phyloP scores from a whole-genome alignment of 2,113 vertebrate genomes.

The Tupaia tana region DNA sequence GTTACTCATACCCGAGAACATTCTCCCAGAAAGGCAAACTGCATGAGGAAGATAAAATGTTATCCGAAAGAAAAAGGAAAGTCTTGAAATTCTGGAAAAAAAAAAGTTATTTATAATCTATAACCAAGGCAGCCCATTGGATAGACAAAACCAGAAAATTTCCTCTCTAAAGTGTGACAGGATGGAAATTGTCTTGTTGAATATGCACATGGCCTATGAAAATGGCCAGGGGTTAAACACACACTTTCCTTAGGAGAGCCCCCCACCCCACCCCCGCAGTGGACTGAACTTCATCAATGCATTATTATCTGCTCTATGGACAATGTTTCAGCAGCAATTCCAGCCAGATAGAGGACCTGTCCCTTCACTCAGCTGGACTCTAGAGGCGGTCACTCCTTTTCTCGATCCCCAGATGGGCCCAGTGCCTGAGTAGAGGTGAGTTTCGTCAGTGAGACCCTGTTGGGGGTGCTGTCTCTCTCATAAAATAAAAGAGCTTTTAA shows the following conservation, averaged over 20 bases:
- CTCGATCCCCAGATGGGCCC: not conserved
- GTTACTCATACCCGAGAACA: slow-evolving; percentile 1
- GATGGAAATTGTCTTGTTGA: not conserved
- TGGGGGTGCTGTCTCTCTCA: no score
- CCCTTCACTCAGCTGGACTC: not conserved
- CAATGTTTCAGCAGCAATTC: not conserved
- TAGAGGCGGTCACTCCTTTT: not conserved
- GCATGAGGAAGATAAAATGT: slow-evolving; percentile 10
- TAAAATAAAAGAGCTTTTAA: not conserved
- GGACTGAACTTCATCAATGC: not conserved
- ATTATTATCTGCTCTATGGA: rapidly evolving
- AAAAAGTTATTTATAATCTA: not conserved
- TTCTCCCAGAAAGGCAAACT: slow-evolving; percentile 30
- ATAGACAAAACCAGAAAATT: not conserved
- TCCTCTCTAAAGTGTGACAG: not conserved
- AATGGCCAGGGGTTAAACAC: not conserved
- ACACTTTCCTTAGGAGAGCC: not conserved
- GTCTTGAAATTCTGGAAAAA: not conserved
- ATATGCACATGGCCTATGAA: rapidly evolving
- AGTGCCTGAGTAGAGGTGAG: no score
- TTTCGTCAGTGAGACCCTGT: no score
- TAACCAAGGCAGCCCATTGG: not conserved
- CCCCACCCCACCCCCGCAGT: not conserved
- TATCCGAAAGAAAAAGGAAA: not conserved
- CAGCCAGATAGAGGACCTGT: not conserved